Percentiles rank a stretch among this genome's conserved stretches.
phyloP scores from a whole-genome alignment of 2,797 vertebrate genomes.

The Borostomias antarcticus region DNA sequence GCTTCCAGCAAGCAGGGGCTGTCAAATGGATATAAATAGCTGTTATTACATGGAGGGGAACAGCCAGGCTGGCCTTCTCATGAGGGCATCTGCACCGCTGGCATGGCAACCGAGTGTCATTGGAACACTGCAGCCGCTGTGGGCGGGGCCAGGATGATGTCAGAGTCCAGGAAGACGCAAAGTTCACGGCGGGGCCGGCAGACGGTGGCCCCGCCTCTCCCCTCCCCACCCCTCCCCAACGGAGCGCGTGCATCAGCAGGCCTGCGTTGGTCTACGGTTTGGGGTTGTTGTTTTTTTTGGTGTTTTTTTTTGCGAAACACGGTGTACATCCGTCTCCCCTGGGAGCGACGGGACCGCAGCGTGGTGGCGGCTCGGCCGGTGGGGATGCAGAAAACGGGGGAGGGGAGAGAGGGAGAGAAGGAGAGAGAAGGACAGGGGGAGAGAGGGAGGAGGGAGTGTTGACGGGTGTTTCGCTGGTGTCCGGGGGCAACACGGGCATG shows the following conservation, averaged over 20 bases:
- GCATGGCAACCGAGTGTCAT: constrained; percentile 65
- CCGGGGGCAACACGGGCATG: constrained; percentile 24
- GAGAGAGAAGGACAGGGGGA: constrained; percentile 18
- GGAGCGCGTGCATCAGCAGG: too few species aligned
- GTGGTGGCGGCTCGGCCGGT: constrained; percentile 18
- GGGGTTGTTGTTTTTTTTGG: too few species aligned
- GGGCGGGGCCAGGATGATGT: constrained; percentile 46
- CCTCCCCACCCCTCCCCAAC: background rate
- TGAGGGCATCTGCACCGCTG: constrained; percentile 64
- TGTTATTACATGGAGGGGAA: constrained; percentile 70
- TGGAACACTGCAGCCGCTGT: constrained; percentile 51
- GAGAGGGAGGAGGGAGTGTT: constrained; percentile 11
- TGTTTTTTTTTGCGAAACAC: too few species aligned
- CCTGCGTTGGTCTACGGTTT: too few species aligned
- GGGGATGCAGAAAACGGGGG: constrained; percentile 24
- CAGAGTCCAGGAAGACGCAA: constrained; percentile 40
- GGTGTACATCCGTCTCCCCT: too few species aligned
- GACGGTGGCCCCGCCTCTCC: constrained; percentile 11
- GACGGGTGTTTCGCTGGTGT: constrained; percentile 31
- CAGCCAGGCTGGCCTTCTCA: constrained; percentile 64
- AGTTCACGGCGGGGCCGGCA: constrained; percentile 54
- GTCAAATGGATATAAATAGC: constrained; percentile 72
- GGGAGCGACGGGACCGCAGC: constrained; percentile 3
- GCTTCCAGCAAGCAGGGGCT: constrained; percentile 54
- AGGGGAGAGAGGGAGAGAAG: constrained; percentile 7